Evolutionary conservation across 1,140 invertebrate genomes (phyloP).

Genomic region (Melanaphis sacchari): DNA sequence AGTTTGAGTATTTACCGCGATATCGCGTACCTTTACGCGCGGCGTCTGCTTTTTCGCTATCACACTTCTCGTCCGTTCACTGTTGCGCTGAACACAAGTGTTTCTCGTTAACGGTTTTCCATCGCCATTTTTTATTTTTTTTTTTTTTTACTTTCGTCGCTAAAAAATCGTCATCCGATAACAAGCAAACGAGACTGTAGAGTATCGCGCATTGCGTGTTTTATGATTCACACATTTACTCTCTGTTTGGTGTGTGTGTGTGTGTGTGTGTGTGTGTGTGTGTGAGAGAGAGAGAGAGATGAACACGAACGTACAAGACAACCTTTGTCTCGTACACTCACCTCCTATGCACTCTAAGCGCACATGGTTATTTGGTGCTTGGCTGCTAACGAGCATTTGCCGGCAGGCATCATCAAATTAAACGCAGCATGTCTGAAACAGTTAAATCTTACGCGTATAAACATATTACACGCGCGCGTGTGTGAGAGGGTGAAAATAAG

Average conservation of each 20-base stretch:
- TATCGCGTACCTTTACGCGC: background rate
- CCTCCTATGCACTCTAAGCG: background rate
- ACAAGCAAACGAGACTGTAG: background rate
- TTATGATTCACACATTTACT: background rate
- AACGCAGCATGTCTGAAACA: conserved; percentile 33
- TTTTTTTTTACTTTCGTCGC: background rate
- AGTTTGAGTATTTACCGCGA: conserved; percentile 24
- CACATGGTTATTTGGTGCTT: background rate
- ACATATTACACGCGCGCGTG: background rate
- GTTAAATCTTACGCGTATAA: background rate
- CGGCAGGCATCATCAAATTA: conserved; percentile 8
- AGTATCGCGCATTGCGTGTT: background rate
- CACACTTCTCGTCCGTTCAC: background rate
- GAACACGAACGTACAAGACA: background rate
- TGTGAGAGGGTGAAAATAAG: background rate
- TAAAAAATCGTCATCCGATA: background rate
- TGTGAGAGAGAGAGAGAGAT: background rate
- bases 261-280: background rate
- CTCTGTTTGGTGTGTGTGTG: background rate
- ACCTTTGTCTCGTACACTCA: background rate
- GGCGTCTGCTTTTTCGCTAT: background rate
- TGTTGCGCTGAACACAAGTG: background rate
- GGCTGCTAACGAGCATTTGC: conserved; percentile 29
- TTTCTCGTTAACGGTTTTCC: background rate
- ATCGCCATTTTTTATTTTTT: background rate